Percentiles rank a stretch among this genome's conserved stretches.
These are phyloP conservation scores for Merluccius polli DNA, from an alignment of 2,797 vertebrate species.

Conservation along the genomic window DNA sequence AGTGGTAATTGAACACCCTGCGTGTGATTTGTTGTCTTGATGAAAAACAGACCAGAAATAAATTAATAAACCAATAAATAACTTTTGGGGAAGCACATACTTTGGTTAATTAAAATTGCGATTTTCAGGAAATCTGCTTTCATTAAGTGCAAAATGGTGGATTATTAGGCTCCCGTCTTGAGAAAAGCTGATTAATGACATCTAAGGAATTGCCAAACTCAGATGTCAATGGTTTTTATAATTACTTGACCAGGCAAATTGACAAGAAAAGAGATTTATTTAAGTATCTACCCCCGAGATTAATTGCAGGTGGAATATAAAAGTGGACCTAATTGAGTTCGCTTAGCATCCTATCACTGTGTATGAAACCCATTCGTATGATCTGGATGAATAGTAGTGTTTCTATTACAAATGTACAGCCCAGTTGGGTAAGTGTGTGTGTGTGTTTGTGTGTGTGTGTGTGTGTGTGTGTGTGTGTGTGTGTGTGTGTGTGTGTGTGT, in stretches of 20 bases:
- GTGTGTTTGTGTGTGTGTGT: too few species aligned
- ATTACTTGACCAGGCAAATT: constrained; percentile 10
- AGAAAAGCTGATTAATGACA: constrained; percentile 45
- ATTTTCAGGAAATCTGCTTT: constrained; percentile 50
- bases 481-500: not conserved
- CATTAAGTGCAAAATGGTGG: constrained; percentile 47
- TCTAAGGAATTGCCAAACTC: constrained; percentile 30
- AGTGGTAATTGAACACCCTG: constrained; percentile 58
- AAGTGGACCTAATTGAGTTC: not conserved
- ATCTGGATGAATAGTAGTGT: not conserved
- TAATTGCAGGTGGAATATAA: not conserved
- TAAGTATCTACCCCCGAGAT: not conserved
- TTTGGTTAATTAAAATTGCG: constrained; percentile 58
- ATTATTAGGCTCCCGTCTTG: constrained; percentile 48
- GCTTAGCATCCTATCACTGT: not conserved
- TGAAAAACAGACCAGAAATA: not conserved
- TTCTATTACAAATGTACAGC: not conserved
- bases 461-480: not conserved
- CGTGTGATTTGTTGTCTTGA: not conserved
- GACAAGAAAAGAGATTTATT: not conserved
- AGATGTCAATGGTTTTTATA: constrained; percentile 15
- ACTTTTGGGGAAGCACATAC: constrained; percentile 40
- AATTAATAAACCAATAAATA: not conserved
- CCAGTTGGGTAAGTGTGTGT: not conserved
- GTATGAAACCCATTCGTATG: not conserved